Evolutionary conservation across 2,797 vertebrate genomes (phyloP), one percentile per base, ranked within the genome.

Genomic region (Xiphorhynchus erythropygius): DNA sequence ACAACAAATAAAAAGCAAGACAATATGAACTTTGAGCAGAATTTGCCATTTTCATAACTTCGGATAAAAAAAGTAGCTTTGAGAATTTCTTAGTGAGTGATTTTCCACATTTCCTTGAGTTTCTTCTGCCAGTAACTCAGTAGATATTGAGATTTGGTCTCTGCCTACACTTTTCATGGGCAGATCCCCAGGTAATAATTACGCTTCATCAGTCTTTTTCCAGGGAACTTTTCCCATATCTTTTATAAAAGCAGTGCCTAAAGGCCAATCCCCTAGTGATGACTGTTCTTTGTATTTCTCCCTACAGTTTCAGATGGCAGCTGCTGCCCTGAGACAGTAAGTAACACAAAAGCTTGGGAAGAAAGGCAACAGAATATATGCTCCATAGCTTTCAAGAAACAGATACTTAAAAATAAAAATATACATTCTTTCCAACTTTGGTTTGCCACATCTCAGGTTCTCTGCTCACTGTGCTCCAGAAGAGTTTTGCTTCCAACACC

Each of bases 11-110:
- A 56, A 67, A 80, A 73, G 18, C 35, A 55, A 73, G 25, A 50
- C 10, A 83, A 84, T 24, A n/a, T 15, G 24, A 94, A 76, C 82
- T 91, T 70, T 42, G 50, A 91, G 47, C 59, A 89, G 56, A 84
- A 79, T 52, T 91, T 59, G 42, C 4, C 39, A 24, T 79, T 82
- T 59, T 79, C 27, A 27, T 65, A 47, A 50, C n/a, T 71, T 79
- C 28, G n/a, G 28, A 55, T 69, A 19, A 33, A 56, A 49, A 84
- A 87, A 89, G 83, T 13, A 78, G 8, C 39, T 73, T 73, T 32
- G 27, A 39, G 78, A 76, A 50, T 19, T 18, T 39, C 84, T 84
- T 57, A 39, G 16, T 15, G 32, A 39, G 16, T 15, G 30, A 33
- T 19, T 82, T 71, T 81, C 42, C 3, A 1, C 19, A 5, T 89